Evolutionary conservation across 2,888 invertebrate species (phyloP).

Genomic region (Rhagonycha fulva): DNA sequence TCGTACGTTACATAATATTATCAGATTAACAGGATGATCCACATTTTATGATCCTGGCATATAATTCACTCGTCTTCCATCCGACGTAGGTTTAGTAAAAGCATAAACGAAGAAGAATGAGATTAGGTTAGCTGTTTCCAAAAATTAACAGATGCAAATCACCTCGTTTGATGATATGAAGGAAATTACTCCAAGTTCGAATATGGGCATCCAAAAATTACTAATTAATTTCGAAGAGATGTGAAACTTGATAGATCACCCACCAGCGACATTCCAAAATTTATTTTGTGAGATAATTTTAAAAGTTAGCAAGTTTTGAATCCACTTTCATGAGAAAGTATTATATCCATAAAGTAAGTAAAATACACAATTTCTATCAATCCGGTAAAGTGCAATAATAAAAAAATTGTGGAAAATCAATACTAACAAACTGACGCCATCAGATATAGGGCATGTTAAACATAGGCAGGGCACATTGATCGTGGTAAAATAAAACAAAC

Average conservation of each 20-base stretch:
- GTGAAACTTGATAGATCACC: background rate
- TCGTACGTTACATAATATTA: background rate
- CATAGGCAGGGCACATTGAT: conserved; percentile 34
- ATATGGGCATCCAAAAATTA: background rate
- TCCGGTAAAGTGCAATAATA: conserved; percentile 22
- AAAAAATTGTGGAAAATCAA: conserved; percentile 34
- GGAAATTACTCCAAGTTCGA: too few relatives aligned
- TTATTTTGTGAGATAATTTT: background rate
- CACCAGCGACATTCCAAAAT: background rate
- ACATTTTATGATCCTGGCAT: too few relatives aligned
- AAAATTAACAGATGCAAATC: too few relatives aligned
- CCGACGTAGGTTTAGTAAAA: too few relatives aligned
- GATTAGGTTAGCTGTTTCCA: too few relatives aligned
- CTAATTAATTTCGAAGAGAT: background rate
- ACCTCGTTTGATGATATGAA: too few relatives aligned
- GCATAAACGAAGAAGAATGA: too few relatives aligned
- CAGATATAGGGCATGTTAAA: conserved; percentile 36
- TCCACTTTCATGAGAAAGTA: background rate
- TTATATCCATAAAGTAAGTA: conserved; percentile 15
- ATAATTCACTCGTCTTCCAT: too few relatives aligned
- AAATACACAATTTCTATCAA: conserved; percentile 23
- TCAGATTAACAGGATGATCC: too few relatives aligned
- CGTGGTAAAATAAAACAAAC: conserved; percentile 36
- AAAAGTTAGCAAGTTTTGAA: background rate
- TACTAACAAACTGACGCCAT: conserved; percentile 35